Percentiles rank a stretch among this genome's conserved stretches.
Evolutionary conservation across 2,797 vertebrate species (phyloP).

Genomic region (Onychomys leucogaster): DNA sequence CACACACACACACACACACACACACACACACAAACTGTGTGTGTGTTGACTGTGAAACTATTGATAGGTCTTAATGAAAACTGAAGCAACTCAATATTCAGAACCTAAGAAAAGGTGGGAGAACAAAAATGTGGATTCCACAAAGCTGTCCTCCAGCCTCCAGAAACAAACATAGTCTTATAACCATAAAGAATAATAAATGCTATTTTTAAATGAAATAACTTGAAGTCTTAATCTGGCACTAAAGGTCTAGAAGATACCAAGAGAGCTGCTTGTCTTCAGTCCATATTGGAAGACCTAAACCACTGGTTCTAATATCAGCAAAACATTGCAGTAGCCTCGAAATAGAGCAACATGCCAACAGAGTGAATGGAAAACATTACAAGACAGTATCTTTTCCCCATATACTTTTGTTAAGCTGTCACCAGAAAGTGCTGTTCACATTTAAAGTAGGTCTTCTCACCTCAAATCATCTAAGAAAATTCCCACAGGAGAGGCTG

Average conservation of each 20-base stretch:
- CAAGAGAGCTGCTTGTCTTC: neutral
- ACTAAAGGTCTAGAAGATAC: neutral
- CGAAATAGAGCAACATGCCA: neutral
- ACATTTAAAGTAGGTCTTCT: neutral
- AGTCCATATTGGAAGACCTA: too few relatives aligned
- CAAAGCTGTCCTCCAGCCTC: neutral
- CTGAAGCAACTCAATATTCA: neutral
- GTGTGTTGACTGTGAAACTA: neutral
- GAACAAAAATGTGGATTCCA: neutral
- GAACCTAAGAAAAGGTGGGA: neutral
- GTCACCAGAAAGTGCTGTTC: neutral
- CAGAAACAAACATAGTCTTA: neutral
- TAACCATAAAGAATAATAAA: neutral
- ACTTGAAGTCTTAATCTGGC: neutral
- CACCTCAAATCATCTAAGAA: neutral
- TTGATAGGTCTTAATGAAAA: neutral
- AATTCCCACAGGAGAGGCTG: neutral
- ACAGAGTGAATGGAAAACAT: neutral
- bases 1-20: too few relatives aligned
- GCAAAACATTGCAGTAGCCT: neutral
- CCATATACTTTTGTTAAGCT: neutral
- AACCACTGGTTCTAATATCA: neutral
- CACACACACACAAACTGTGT: too few relatives aligned
- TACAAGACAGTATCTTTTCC: neutral
- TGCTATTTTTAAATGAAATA: neutral